Conservation (phyloP, 1,140 invertebrate species). For the Ceratina australensis region DNA sequence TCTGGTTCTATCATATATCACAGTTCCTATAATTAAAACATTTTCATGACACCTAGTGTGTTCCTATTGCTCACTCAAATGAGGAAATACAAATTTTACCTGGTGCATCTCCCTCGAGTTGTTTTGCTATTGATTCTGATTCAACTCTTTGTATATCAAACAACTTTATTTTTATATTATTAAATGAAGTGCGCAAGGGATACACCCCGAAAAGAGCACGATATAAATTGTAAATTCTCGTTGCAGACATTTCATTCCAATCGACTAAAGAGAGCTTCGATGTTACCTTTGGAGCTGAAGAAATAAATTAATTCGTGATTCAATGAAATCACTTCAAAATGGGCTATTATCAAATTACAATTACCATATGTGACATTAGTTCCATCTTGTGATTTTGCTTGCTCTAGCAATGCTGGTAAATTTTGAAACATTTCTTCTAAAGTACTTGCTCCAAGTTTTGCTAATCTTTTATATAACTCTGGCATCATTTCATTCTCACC, state of each 20-base stretch:
- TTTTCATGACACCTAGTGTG: constrained; percentile 8
- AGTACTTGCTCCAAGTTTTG: constrained; percentile 85
- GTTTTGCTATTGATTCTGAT: constrained; percentile 29
- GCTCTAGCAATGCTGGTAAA: constrained; percentile 81
- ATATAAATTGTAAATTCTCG: constrained; percentile 83
- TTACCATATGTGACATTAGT: constrained; percentile 86
- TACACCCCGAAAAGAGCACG: constrained; percentile 84
- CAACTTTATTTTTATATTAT: constrained; percentile 81
- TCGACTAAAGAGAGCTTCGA: constrained; percentile 81
- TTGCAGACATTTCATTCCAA: constrained; percentile 83
- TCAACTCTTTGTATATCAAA: constrained; percentile 78
- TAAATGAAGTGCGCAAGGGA: constrained; percentile 82
- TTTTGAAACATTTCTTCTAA: constrained; percentile 83
- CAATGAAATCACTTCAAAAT: background rate
- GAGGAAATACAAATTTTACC: constrained; percentile 13
- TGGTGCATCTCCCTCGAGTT: constrained; percentile 16
- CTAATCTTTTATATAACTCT: constrained; percentile 84
- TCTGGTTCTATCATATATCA: constrained; percentile 79
- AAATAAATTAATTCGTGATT: constrained; percentile 43
- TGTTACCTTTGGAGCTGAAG: constrained; percentile 85
- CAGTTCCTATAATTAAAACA: constrained; percentile 72
- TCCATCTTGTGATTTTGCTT: constrained; percentile 82
- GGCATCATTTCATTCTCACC: constrained; percentile 82
- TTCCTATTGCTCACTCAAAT: constrained; percentile 23
- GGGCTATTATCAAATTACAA: background rate